Base-by-base conservation (phyloP, 2,888 invertebrate genomes). In the Stenichneumon culpator region DNA sequence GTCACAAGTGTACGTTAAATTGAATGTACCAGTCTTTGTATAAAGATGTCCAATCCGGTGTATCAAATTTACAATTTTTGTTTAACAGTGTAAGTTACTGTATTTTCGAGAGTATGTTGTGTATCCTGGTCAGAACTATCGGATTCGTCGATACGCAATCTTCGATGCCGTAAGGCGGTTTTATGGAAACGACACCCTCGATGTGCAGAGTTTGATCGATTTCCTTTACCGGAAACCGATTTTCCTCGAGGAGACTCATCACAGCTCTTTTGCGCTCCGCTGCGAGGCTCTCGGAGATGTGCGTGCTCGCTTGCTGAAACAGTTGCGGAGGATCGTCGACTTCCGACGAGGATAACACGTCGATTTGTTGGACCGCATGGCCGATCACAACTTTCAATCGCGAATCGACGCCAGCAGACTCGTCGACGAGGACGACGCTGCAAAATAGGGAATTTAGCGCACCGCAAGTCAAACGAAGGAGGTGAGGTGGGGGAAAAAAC, bases 151-250 rank as follows among this genome's bases (percentile, higher is more conserved):
- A 93, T 16, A 90, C 81, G 44, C 93, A 93, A 83, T 92, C 90
- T 32, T 92, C 90, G 3, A 86, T 60, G 7, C 87, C 86, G 68
- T 94, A 94, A 3, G 94, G 94, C 14, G 94, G 93, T 79, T 93
- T 90, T 84, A 94, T 93, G 2, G 88, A 86, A 14, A 93, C 86
- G 5, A 89, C 88, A 44, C 92, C 90, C 79, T 92, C 89, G 16
- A 94, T 91, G 19, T 85, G 84, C n/a, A 94, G 83, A 39, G 92
- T 69, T 28, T 89, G 89, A 70, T 92, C 85, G 16, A 90, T 89
- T 81, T 93, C 93, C 22, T 74, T 89, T 4, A 94, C 89, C 4
- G 92, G 91, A 81, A 94, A 92, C 47, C 91, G 90, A 89, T 92
- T 93, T 80, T 93, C 88, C 19, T 83, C 25, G 19, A 94, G 86